Base-by-base conservation (phyloP, 2,888 invertebrate genomes). In the Melipona beecheii region DNA sequence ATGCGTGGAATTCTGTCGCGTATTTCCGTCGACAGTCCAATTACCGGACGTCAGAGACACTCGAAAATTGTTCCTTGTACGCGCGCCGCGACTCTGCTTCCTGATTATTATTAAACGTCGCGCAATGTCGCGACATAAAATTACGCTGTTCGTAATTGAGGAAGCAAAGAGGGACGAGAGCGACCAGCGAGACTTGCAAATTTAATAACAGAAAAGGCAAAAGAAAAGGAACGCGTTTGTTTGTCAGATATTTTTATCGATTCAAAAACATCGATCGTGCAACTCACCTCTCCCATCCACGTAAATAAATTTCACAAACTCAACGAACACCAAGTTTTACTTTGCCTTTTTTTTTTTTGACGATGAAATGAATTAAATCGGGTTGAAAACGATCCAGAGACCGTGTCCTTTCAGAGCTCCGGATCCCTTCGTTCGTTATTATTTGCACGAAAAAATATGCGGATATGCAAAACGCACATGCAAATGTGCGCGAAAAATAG, bases 1-100 rank as follows among this genome's bases (percentile, higher is more conserved):
- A 81, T 36, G 54, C 58, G 21, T 49, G 83, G 72, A 83, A 81
- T 83, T 77, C 81, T 84, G 81, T 81, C 81, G 75, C 78, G 81
- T 74, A 76, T 69, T 66, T 43, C 54, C 58, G 66, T 77, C 66
- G 84, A 84, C 84, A 84, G 84, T 78, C 77, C 84, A 84, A 84
- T 84, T 84, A 84, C 73, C 62, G 81, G 66, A 72, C 75, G 84
- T 78, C 84, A 81, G 77, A 68, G 74, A 78, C 81, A 81, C 76
- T 77, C 81, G 43, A 70, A 70, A 81, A 83, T 78, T 81, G 78
- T 81, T 66, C 75, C 77, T 76, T 66, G 27, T 43, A 58, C 43
- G 60, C 60, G 43, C 50, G 50, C n/a, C 36, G 75, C 58, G 65
- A 54, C 62, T 54, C 60, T 65, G 70, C 66, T 66, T 75, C 49